Conservation (phyloP, 2,888 invertebrate species). For the Eupsilia transversa region DNA sequence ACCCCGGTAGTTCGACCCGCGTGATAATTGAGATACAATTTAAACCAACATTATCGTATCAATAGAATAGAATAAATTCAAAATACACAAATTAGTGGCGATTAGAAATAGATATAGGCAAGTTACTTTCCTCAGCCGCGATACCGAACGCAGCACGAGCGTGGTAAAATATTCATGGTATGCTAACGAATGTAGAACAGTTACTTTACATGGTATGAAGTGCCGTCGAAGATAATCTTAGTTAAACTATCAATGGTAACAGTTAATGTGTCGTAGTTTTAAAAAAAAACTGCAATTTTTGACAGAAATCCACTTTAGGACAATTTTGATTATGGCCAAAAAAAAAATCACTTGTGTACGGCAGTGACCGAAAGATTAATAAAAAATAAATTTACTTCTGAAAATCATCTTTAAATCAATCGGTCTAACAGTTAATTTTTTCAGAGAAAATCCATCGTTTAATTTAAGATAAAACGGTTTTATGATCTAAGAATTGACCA, state of each 20-base stretch:
- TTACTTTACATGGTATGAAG: slow-evolving; percentile 46
- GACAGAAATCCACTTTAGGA: no score
- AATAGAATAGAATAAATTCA: background rate
- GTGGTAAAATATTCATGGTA: slow-evolving; percentile 73
- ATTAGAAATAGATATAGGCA: background rate
- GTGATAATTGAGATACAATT: background rate
- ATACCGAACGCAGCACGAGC: slow-evolving; percentile 38
- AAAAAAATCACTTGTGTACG: no score
- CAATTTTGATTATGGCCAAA: no score
- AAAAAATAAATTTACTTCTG: no score
- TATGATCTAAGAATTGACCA: no score
- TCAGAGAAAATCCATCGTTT: no score
- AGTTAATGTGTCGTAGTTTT: background rate
- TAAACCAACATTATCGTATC: background rate
- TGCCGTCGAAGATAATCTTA: slow-evolving; percentile 50
- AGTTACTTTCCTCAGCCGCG: slow-evolving; percentile 31
- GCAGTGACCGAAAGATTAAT: no score
- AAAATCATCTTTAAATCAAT: no score
- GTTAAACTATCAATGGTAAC: slow-evolving; percentile 3
- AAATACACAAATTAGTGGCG: background rate
- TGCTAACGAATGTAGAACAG: slow-evolving; percentile 69
- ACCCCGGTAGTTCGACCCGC: no score
- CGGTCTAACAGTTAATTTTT: no score
- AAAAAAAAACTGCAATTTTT: no score
- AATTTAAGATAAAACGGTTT: no score